Evolutionary conservation across 1,140 invertebrate genomes (phyloP), one percentile per base, ranked within the genome.

Genomic region (Atta texana): DNA sequence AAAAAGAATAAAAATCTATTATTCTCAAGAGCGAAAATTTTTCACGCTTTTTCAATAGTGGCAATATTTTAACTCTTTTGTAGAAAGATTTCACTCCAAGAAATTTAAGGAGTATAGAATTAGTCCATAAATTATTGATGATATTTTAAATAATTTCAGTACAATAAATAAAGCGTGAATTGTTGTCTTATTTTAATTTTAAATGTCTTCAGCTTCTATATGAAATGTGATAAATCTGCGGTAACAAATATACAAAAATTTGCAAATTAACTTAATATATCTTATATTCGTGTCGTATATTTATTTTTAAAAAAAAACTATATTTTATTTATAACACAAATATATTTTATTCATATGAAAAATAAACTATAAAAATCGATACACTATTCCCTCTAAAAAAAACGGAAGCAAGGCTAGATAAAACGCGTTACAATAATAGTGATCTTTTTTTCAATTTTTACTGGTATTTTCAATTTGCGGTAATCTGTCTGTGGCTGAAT

Each of bases 401-500:
- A 61, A 12, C n/a, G 16, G 16, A 53, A 39, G 39, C 14, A 21
- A 28, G 0, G 10, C 21, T 28, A 49, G 14, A 49, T 61, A 74
- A 84, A 84, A 31, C 24, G 66, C 16, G n/a, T 21, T 39, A 18
- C 24, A 21, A 21, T 68, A 68, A 53, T 63, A 51, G 24, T 34
- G 14, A 34, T 49, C 2, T 44, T 14, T 68, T 74, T 28, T 57
- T 72, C 77, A 24, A 24, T 69, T 80, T 64, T 61, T 16, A 31
- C 68, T 14, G 24, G 53, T 61, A 61, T 84, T 84, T 84, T 51
- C 80, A 84, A 61, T 84, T 84, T 84, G 69, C 10, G 69, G 31
- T 75, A 64, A 84, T 84, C 80, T 44, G 24, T 31, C 24, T 39
- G 55, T 49, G 55, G 6, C 7, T 39, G 55, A 74, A 84, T 63